Evolutionary conservation across 1,140 invertebrate species (phyloP).

Genomic region (Capitella teleta): DNA sequence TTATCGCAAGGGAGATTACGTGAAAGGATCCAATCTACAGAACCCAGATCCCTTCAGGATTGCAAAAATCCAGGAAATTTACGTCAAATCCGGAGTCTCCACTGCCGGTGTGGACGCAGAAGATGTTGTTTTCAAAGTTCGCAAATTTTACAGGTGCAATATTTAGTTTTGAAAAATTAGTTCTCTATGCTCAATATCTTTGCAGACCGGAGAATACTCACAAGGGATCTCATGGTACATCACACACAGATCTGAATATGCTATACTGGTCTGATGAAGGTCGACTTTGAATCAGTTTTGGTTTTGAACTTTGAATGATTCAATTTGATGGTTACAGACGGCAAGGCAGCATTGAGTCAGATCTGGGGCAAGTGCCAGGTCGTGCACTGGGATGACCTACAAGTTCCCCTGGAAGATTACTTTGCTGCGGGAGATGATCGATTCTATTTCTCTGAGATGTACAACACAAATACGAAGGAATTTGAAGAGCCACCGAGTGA

Average conservation of each 20-base stretch:
- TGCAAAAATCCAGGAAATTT: constrained; percentile 54
- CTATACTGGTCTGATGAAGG: constrained; percentile 68
- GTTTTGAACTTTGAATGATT: background rate
- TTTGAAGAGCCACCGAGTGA: constrained; percentile 54
- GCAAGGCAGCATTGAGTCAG: constrained; percentile 5
- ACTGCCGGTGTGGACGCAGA: too few relatives aligned
- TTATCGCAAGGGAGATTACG: constrained; percentile 57
- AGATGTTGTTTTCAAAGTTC: constrained; percentile 56
- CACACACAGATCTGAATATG: constrained; percentile 57
- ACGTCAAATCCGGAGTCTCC: constrained; percentile 37
- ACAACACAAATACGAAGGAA: constrained; percentile 48
- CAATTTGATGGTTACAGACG: constrained; percentile 11
- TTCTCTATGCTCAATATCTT: background rate
- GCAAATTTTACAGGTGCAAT: constrained; percentile 53
- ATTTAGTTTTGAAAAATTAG: background rate
- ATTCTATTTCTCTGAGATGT: constrained; percentile 65
- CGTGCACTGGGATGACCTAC: background rate
- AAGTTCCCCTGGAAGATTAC: constrained; percentile 46
- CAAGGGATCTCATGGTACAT: constrained; percentile 39
- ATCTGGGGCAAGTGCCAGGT: constrained; percentile 2
- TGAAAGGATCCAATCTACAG: constrained; percentile 61
- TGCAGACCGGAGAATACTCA: constrained; percentile 62
- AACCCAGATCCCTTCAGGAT: constrained; percentile 67
- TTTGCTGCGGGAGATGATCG: constrained; percentile 52
- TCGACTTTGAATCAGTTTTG: constrained; percentile 19